These are phyloP conservation scores for Polypterus bichir DNA, from an alignment of 2,113 vertebrate genomes.

Conservation along the genomic window DNA sequence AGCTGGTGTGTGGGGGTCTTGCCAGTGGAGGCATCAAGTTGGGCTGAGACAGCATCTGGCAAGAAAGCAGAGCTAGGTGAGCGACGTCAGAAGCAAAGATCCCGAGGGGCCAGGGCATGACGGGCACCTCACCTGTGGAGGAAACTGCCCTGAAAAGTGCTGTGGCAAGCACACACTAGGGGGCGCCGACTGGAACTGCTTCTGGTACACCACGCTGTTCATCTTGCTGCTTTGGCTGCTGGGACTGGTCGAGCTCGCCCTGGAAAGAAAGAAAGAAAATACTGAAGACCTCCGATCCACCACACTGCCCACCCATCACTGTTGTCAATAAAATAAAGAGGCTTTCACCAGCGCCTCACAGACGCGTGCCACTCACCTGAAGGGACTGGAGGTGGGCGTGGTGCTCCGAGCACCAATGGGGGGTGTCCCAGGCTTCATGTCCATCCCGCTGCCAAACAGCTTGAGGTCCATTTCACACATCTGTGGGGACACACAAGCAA, in stretches of 20 bases:
- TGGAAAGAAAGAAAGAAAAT: slow-evolving; percentile 24
- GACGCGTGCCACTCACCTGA: slow-evolving; percentile 55
- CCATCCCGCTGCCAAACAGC: slow-evolving; percentile 81
- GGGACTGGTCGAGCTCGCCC: slow-evolving; percentile 91
- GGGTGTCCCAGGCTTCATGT: slow-evolving; percentile 89
- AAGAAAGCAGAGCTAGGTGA: neutral
- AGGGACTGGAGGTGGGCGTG: slow-evolving; percentile 91
- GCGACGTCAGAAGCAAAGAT: neutral
- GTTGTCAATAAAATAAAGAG: too few species aligned
- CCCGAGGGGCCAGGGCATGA: neutral
- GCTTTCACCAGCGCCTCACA: too few species aligned
- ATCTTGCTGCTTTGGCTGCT: slow-evolving; percentile 94
- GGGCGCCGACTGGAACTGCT: slow-evolving; percentile 81
- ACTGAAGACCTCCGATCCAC: too few species aligned
- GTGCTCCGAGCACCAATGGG: slow-evolving; percentile 79
- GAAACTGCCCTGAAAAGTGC: slow-evolving; percentile 82
- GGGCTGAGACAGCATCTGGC: slow-evolving; percentile 89
- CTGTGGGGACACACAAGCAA: slow-evolving; percentile 35
- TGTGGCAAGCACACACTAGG: slow-evolving; percentile 76
- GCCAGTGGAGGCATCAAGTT: slow-evolving; percentile 89
- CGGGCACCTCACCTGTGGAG: slow-evolving; percentile 67
- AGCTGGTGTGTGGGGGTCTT: slow-evolving; percentile 79
- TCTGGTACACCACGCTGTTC: slow-evolving; percentile 95
- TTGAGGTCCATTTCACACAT: slow-evolving; percentile 94
- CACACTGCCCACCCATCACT: too few species aligned